Evolutionary conservation across 1,140 invertebrate species (phyloP), one percentile per base, ranked within the genome.

Genomic region (Stegodyphus dumicola): DNA sequence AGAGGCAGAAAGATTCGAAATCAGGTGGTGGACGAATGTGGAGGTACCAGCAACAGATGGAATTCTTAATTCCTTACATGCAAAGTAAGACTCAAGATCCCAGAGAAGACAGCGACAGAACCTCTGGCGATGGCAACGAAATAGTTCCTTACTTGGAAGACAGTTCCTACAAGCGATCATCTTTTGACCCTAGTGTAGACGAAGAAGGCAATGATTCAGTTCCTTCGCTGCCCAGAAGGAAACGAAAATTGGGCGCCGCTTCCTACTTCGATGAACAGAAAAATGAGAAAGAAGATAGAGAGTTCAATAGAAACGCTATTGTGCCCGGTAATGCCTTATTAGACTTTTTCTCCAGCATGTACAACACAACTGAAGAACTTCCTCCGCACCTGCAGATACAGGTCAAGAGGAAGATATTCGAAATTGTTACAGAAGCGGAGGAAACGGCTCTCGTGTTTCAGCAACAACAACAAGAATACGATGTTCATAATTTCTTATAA

Each of bases 341-440:
- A 15, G 67, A 80, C 33, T 80, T 80, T 18, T 80, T 80, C 53
- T 70, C 49, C 15, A 80, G 78, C 53, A 80, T 80, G 78, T 80
- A 80, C 13, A 80, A 71, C 33, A 80, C 78, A 11, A 71, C 67
- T 13, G 78, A 80, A 11, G 53, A 48, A 6, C 18, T 80, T 7
- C 78, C 78, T 5, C 13, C 52, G 5, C 78, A 80, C 4, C 33
- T 80, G 54, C 78, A 80, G 18, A 11, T 80, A 11, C 78, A 80
- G 33, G 78, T 80, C 6, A 80, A 80, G 18, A 80, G 54, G 48
- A 80, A 80, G 53, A 48, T 80, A 1, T 80, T 80, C 67, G 78
- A 80, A 13, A 66, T 80, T 6, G 69, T 80, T 2, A 48, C 78
- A n/a, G 78, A 71, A 18, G 78, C 78, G 1, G 78, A 80, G 67